Evolutionary conservation across 2,888 invertebrate genomes (phyloP), one percentile per base, ranked within the genome.

Genomic region (Hyposoter didymator): DNA sequence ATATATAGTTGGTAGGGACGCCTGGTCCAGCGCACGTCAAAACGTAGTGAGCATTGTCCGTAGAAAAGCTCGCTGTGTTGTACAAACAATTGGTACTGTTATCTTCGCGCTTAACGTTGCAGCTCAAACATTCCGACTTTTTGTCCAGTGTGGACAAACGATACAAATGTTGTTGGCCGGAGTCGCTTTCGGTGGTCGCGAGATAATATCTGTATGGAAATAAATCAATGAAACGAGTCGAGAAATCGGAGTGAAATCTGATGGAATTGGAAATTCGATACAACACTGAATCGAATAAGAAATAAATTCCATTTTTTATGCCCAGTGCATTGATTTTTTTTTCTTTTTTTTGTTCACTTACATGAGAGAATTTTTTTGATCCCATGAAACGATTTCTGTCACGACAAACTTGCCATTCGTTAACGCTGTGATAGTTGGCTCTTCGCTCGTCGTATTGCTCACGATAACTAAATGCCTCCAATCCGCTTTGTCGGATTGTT

Each of bases 11-110:
- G 93, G 96, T 96, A 0, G 99, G 99, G 39, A 98, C 95, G 78
- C 95, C 96, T 0, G 99, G 99, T 0, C 99, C 99, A 67, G 96
- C 95, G 90, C 99, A 98, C 84, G 96, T 96, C 85, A 98, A 94
- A 12, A 96, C 95, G 89, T 97, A 96, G 92, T 96, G 95, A 19
- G 96, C 95, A 32, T 95, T 96, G 81, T 95, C 95, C 12, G 93
- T 93, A 92, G 97, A 98, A 91, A 98, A 95, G 47, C 95, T 95
- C 0, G 96, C 97, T 10, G 94, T 92, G 90, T 97, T 97, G 93
- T 96, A 96, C n/a, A 95, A 94, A 91, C 97, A 97, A 22, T 94
- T 92, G 12, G 93, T 94, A 0, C 95, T 92, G 47, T 93, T 92
- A 69, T 95, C 94, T 1, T 94, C 94, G n/a, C 95, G 94, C 35